Evolutionary conservation across 2,888 invertebrate genomes (phyloP).

Genomic region (Troglohyphantes excavatus): DNA sequence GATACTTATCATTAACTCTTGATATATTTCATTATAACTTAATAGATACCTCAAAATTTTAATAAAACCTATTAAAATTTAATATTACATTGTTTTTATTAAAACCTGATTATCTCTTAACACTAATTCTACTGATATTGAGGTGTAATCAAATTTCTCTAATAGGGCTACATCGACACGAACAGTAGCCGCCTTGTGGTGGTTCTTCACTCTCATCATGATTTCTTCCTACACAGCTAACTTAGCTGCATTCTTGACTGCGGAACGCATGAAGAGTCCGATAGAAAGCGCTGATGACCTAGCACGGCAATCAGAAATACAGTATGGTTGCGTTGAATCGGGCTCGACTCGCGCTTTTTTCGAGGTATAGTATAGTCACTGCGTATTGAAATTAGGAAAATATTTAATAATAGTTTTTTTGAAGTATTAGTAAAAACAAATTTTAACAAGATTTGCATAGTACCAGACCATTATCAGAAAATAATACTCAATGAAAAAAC

Average conservation of each 20-base stretch:
- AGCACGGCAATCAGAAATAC: conserved; percentile 70
- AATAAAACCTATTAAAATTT: no score
- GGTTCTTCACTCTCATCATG: conserved; percentile 80
- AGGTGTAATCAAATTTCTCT: no score
- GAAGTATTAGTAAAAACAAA: no score
- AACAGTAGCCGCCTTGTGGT: conserved; percentile 78
- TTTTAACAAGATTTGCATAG: no score
- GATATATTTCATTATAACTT: no score
- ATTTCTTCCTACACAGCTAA: conserved; percentile 80
- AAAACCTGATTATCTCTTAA: not conserved
- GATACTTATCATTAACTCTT: no score
- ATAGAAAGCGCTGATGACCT: conserved; percentile 78
- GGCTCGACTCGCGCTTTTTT: conserved; percentile 77
- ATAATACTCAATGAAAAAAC: no score
- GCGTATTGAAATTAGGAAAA: no score
- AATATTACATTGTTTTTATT: not conserved
- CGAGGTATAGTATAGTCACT: conserved; percentile 63
- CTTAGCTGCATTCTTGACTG: conserved; percentile 77
- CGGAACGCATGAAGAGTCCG: conserved; percentile 77
- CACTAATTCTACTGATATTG: no score
- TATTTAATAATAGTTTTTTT: no score
- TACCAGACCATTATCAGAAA: no score
- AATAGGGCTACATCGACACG: conserved; percentile 79
- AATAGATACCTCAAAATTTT: no score
- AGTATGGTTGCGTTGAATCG: conserved; percentile 76